Percentiles rank a stretch among this genome's conserved stretches.
Evolutionary conservation across 2,888 invertebrate genomes (phyloP).

Genomic region (Xanthia togata): DNA sequence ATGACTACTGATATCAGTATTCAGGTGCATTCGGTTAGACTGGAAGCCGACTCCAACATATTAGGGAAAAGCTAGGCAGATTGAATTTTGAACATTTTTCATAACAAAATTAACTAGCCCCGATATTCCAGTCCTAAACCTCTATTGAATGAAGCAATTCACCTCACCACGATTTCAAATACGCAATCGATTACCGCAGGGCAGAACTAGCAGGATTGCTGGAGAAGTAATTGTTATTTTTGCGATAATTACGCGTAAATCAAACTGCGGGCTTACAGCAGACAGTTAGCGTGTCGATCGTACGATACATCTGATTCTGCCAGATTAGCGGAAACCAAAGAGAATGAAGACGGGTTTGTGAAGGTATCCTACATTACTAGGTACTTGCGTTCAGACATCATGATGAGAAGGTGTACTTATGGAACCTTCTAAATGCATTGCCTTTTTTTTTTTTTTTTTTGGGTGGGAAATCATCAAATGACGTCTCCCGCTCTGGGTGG

Average conservation of each 20-base stretch:
- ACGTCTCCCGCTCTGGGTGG: too few species aligned
- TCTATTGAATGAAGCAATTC: not conserved
- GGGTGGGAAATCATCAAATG: too few species aligned
- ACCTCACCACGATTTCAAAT: not conserved
- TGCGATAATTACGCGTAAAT: constrained; percentile 5
- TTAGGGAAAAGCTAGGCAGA: not conserved
- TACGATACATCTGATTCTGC: constrained; percentile 34
- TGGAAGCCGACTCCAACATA: not conserved
- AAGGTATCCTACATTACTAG: constrained; percentile 20
- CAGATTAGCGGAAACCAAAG: constrained; percentile 34
- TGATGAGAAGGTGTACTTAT: not conserved
- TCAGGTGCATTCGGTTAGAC: not conserved
- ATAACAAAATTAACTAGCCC: not conserved
- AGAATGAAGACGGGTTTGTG: constrained; percentile 24
- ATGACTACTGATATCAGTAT: not conserved
- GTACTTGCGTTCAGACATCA: not conserved
- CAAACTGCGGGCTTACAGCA: not conserved
- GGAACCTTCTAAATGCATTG: not conserved
- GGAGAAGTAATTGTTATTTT: not conserved
- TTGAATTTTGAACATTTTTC: not conserved
- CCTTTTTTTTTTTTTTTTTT: too few species aligned
- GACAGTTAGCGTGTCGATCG: constrained; percentile 36
- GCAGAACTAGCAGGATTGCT: too few species aligned
- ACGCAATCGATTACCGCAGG: not conserved
- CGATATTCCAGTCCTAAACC: not conserved